Evolutionary conservation across 64 coral and sea anemone genomes (phyloP), one percentile per base, ranked within the genome.

Genomic region (Actinia equina): DNA sequence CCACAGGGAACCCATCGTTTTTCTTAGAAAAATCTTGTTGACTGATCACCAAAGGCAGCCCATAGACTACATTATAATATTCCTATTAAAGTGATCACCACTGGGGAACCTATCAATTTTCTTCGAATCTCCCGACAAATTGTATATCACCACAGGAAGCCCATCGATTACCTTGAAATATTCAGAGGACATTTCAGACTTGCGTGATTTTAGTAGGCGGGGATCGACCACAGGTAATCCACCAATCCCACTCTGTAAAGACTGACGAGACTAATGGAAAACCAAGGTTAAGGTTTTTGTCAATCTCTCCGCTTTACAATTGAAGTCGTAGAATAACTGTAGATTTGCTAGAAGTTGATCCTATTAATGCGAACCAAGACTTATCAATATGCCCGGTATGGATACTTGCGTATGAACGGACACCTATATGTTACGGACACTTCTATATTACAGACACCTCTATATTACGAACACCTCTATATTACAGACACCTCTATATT

Each of bases 241-340:
- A 95, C 94, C 94, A 95, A 83, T 95, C 94, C 94, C 94, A 95
- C 26, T 89, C 59, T 25, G 58, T 89, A 67, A 95, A 95, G 17
- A 95, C 94, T 51, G 94, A 95, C 7, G 94, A 91, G 17, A 95
- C 90, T 30, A 95, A 69, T 77, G 94, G 94, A 43, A 87, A 89
- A 5, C 94, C 94, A 13, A 95, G 83, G 43, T 79, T 60, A 22
- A 95, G 77, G 46, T 78, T 43, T 53, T 83, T 56, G 89, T 63
- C 30, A 82, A 70, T 22, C 88, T 87, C 13, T 46, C 13, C 2
- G 77, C 11, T 25, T 64, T 16, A 7, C 91, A 67, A 4, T 82
- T 82, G 43, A 89, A 60, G 51, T 67, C 79, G 67, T 95, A 95
- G 52, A 86, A 92, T 19, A 95, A 69, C 63, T 95, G 92, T 6